Percentiles rank a stretch among this genome's conserved stretches.
Conservation (phyloP, 2,797 vertebrate genomes). For the Champsocephalus esox region DNA sequence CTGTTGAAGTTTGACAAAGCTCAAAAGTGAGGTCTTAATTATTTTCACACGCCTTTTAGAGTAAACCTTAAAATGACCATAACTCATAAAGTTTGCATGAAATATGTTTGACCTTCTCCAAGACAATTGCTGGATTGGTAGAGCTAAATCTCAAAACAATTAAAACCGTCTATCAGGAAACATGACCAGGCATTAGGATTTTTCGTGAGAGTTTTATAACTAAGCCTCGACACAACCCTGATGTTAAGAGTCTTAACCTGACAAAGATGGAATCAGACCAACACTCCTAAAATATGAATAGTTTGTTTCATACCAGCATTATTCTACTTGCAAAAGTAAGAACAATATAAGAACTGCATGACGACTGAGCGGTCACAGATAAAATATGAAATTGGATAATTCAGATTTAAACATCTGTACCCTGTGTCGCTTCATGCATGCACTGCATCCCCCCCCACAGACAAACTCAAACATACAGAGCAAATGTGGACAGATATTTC, state of each 20-base stretch:
- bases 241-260: constrained; percentile 44
- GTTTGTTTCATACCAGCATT: constrained; percentile 27
- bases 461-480: not conserved
- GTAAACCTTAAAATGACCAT: not conserved
- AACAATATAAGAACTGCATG: not conserved
- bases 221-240: constrained; percentile 35
- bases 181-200: not conserved
- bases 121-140: not conserved
- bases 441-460: too few species aligned
- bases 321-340: not conserved
- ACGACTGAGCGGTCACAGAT: not conserved
- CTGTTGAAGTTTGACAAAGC: not conserved
- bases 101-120: not conserved
- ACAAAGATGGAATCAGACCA: constrained; percentile 46
- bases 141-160: not conserved
- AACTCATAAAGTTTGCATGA: not conserved
- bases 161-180: not conserved
- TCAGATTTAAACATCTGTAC: not conserved
- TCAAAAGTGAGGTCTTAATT: not conserved
- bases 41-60: not conserved
- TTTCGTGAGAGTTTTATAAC: constrained; percentile 38
- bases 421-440: not conserved
- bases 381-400: not conserved
- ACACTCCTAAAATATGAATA: constrained; percentile 25
- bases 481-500: constrained; percentile 14